Conservation (phyloP, 2,113 vertebrate genomes). For the Phaethornis superciliosus region DNA sequence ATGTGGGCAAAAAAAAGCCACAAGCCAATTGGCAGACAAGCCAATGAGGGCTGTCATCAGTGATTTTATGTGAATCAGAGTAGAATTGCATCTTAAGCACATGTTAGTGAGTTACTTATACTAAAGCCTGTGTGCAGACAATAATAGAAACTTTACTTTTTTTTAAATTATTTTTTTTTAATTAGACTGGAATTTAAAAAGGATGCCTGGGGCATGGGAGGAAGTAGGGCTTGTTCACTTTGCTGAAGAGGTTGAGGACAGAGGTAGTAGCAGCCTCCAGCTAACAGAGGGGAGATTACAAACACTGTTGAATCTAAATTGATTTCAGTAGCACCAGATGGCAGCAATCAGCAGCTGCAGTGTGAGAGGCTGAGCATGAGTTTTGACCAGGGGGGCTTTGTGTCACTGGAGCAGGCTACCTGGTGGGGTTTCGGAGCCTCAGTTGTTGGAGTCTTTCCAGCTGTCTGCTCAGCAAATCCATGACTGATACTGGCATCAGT, state of each 20-base stretch:
- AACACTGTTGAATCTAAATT: neutral
- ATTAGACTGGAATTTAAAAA: neutral
- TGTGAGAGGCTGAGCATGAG: rapidly evolving
- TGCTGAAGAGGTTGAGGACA: neutral
- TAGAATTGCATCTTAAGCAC: neutral
- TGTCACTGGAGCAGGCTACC: neutral
- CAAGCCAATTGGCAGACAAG: neutral
- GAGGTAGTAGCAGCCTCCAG: neutral
- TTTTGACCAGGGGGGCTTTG: neutral
- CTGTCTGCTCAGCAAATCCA: neutral
- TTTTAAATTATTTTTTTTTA: neutral
- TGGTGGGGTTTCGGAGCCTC: neutral
- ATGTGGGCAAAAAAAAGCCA: neutral
- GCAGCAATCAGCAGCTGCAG: neutral
- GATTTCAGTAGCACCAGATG: neutral
- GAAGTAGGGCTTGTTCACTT: neutral
- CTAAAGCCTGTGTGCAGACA: neutral
- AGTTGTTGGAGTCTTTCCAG: neutral
- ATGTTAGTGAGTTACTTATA: neutral
- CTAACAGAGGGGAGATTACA: neutral
- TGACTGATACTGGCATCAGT: neutral
- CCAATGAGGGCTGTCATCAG: neutral
- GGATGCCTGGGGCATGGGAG: neutral
- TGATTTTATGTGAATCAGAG: neutral
- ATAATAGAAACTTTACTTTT: neutral